phyloP scores from a whole-genome alignment of 2,113 vertebrate genomes.

The Lichenostomus cassidix region DNA sequence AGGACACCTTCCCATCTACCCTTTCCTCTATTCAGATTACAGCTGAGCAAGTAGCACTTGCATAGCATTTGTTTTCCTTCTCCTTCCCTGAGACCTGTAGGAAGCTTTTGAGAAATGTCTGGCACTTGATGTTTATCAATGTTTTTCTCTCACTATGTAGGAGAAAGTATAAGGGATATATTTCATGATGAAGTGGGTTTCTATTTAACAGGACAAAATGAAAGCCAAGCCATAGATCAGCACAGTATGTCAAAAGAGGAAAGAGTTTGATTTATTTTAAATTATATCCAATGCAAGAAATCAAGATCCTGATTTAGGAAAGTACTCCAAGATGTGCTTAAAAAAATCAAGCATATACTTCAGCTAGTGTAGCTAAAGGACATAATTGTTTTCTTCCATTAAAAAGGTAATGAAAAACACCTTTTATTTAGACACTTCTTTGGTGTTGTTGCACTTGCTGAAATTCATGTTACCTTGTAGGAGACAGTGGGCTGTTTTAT shows the following conservation, averaged over 20 bases:
- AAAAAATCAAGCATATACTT: background rate
- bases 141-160: slow-evolving; percentile 64
- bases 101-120: slow-evolving; percentile 72
- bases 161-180: slow-evolving; percentile 71
- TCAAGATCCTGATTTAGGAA: slow-evolving; percentile 27
- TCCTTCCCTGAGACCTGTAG: slow-evolving; percentile 12
- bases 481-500: background rate
- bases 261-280: slow-evolving; percentile 72
- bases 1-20: background rate
- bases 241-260: slow-evolving; percentile 63
- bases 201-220: slow-evolving; percentile 77
- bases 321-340: background rate
- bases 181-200: slow-evolving; percentile 77
- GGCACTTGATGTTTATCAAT: slow-evolving; percentile 71
- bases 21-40: background rate
- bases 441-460: background rate
- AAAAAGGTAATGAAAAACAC: slow-evolving; percentile 20
- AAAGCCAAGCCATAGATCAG: slow-evolving; percentile 77
- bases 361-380: background rate
- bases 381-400: background rate
- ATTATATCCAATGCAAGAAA: slow-evolving; percentile 49
- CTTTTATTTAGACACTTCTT: slow-evolving; percentile 21
- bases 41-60: slow-evolving; percentile 35
- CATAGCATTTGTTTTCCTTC: slow-evolving; percentile 51
- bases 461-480: background rate